Base-by-base conservation (phyloP, 2,888 invertebrate species). In the Allolobophora icterica region DNA sequence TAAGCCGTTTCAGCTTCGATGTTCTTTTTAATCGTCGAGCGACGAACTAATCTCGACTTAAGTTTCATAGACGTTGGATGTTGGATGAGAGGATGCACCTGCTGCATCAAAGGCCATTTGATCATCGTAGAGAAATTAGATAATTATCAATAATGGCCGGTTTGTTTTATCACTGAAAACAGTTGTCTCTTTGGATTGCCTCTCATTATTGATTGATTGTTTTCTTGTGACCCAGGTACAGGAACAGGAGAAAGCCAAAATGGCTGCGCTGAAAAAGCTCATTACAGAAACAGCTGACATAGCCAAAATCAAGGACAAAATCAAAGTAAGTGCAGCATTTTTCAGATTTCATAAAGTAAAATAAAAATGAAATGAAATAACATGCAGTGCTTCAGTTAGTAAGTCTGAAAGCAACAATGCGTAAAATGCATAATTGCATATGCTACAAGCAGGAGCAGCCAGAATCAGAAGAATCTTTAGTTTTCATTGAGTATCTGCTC, bases 281-380 rank as follows among this genome's bases (percentile, higher is more conserved):
- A 91, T 94, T 84, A 93, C 94, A 34, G 94, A 94, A 89, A 94
- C 93, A 89, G 93, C 94, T 30, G 93, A 93, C 45, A 93, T 94
- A 19, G 94, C 94, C 13, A 94, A 94, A 92, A 93, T 95, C 92
- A 94, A 95, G 92, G 94, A 94, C 91, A 94, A 94, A 93, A 92
- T 95, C 3, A 94, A 95, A 94, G 94, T 94, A 89, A 90, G 33
- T 83, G 33, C n/a, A 24, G 24, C 24, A 30, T 35, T 40, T 30
- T 38, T 34, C 8, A 34, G 38, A 87, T 40, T 89, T 40, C 1
- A 3, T 15, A 35, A 24, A 34, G 38, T 24, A 34, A 35, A 89
- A 30, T 35, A 30, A 30, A 38, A 38, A n/a, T n/a, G n/a, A n/a
- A 89, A 13, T n/a, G 30, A 71, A 71, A 71, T 71, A 71, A 6